Evolutionary conservation across 2,797 vertebrate species (phyloP), one percentile per base, ranked within the genome.

Genomic region (Pagetopsis macropterus): DNA sequence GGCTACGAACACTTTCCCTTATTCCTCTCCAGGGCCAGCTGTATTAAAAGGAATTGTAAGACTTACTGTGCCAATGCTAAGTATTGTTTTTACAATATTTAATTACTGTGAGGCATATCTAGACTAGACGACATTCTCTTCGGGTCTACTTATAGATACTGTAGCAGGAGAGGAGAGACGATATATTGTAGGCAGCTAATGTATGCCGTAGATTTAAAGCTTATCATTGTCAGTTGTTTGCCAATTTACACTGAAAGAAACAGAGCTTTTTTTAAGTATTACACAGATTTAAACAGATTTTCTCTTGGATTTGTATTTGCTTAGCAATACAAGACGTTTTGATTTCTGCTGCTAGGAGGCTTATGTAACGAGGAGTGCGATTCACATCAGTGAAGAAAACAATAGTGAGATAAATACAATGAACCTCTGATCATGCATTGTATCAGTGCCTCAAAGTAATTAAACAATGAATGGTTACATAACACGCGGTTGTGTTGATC

Each of bases 41-140:
- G 74, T 64, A 61, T 68, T 77, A 70, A 65, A 65, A 76, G 49
- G 16, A 66, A 70, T 75, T 66, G 15, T 50, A 65, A 76, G 21
- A 75, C 48, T 72, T 60, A 27, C 54, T n/a, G 10, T 54, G 40
- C 48, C 73, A 58, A 44, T 64, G 64, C 8, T 13, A 21, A n/a
- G 23, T 65, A 69, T 44, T 62, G 72, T 77, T 79, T 27, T 70
- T 33, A 52, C 52, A 50, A 55, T 27, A 16, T 10, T 68, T 75
- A 59, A 81, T 86, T 82, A 72, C 62, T 65, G 12, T 40, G 11
- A 27, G 48, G 17, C 21, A 78, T 55, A 77, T 79, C 40, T 21
- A n/a, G n/a, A 70, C 5, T 21, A n/a, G n/a, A 70, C 5, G 41
- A 61, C n/a, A 50, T 65, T 77, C 19, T 55, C 66, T 59, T 70